A percentile compares a stretch with the other conserved stretches of the same genome.
Conservation (phyloP, 2,888 invertebrate genomes). For the Phortica magna region DNA sequence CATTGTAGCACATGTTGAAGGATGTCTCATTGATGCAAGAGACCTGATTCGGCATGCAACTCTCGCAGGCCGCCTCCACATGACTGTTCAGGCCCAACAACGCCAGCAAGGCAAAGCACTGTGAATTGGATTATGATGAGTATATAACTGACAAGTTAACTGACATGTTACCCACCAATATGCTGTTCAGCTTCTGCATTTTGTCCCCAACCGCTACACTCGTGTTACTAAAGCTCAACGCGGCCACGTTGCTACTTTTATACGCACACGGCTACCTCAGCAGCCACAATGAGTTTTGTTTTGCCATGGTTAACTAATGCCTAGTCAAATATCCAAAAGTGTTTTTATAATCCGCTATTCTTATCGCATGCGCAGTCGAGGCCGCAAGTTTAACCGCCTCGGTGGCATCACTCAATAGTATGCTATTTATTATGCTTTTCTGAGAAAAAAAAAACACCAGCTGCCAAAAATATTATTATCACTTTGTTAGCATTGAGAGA, state of each 20-base stretch:
- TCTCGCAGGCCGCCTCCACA: slow-evolving; percentile 50
- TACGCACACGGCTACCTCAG: neutral
- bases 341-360: neutral
- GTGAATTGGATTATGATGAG: neutral
- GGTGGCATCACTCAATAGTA: slow-evolving; percentile 11
- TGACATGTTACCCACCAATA: neutral
- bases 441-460: neutral
- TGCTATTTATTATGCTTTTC: neutral
- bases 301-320: neutral
- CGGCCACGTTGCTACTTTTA: neutral
- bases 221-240: neutral
- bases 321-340: neutral
- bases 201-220: neutral
- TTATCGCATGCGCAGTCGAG: neutral
- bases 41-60: slow-evolving; percentile 56
- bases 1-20: slow-evolving; percentile 56
- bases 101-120: slow-evolving; percentile 45
- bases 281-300: neutral
- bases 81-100: slow-evolving; percentile 28
- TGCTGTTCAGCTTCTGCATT: neutral
- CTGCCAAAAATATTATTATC: neutral
- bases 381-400: neutral
- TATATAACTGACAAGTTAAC: neutral
- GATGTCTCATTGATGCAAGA: slow-evolving; percentile 63
- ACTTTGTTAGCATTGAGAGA: slow-evolving; percentile 8